These are phyloP conservation scores for Pseudorhombus dupliciocellatus DNA, from an alignment of 2,113 vertebrate species.

Conservation along the genomic window DNA sequence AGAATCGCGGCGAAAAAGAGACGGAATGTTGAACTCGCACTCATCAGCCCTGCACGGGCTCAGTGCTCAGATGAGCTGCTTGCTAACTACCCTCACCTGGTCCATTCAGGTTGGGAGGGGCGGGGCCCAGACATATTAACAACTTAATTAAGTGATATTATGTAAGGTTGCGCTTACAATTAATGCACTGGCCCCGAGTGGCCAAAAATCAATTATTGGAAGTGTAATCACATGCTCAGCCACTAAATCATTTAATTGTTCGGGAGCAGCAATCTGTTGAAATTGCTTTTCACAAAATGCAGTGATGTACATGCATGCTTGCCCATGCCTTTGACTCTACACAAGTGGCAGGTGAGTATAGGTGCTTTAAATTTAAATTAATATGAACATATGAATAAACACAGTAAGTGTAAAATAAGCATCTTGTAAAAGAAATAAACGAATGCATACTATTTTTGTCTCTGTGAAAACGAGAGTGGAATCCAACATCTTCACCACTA, in stretches of 20 bases:
- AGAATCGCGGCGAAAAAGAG: background rate
- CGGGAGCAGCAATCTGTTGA: background rate
- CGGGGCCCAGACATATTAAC: background rate
- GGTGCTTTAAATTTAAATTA: background rate
- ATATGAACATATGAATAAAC: background rate
- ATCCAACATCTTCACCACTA: conserved; percentile 29
- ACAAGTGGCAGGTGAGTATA: background rate
- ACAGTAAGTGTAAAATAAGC: background rate
- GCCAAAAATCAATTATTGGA: background rate
- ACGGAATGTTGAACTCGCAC: background rate
- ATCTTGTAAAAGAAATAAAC: background rate
- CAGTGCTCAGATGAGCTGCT: too few relatives aligned
- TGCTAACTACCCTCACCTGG: too few relatives aligned
- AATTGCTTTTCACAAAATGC: background rate
- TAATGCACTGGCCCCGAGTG: background rate
- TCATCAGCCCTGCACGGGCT: background rate
- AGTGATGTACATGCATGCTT: background rate
- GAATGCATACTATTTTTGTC: background rate
- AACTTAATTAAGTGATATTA: background rate
- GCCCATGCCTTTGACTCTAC: background rate
- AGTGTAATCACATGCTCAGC: background rate
- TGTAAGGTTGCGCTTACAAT: background rate
- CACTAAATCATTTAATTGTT: background rate
- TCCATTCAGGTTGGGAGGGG: too few relatives aligned
- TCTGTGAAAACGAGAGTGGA: conserved; percentile 8